Evolutionary conservation across 2,888 invertebrate genomes (phyloP), one percentile per base, ranked within the genome.

Genomic region (Zhengitettix transpicula): DNA sequence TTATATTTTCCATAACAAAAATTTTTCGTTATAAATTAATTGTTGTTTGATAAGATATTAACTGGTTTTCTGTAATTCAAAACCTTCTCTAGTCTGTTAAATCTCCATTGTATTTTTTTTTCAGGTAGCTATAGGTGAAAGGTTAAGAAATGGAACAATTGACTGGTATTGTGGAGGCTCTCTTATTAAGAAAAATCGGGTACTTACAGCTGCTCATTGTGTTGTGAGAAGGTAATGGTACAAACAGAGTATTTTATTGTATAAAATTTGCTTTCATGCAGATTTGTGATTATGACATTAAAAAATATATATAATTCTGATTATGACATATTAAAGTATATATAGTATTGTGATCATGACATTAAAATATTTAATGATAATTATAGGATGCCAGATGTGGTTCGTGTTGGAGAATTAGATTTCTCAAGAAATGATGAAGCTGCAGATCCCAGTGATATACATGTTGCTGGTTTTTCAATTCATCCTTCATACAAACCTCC

Each of bases 201-300:
- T 67, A 11, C 59, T 67, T 16, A 68, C 68, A 15, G 67, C 68
- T 9, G 67, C 67, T 15, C 67, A 68, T 56, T 68, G 68, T 60
- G 62, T 62, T n/a, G 61, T 61, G 41, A 59, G 63, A 40, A 64
- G 65, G 66, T 67, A 61, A 60, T 47, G 9, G 40, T 58, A 28
- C 28, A 28, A 28, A 2, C 3, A 28, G 28, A 28, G 28, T 28
- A 28, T 28, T 5, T 28, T 28, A 2, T 28, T 28, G 28, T 7
- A 28, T 28, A 5, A 28, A 28, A 28, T 5, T 28, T 28, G 7
- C 28, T 28, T 28, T 28, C 3, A 5, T 28, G 7, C 28, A 5
- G 28, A 28, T 5, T 7, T 51, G 14, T 15, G 16, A 15, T 40
- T n/a, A 44, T 40, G 42, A 42, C 10, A 16, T 17, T 52, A 17